Base-by-base conservation (phyloP, 2,888 invertebrate species). In the Thereva unica region DNA sequence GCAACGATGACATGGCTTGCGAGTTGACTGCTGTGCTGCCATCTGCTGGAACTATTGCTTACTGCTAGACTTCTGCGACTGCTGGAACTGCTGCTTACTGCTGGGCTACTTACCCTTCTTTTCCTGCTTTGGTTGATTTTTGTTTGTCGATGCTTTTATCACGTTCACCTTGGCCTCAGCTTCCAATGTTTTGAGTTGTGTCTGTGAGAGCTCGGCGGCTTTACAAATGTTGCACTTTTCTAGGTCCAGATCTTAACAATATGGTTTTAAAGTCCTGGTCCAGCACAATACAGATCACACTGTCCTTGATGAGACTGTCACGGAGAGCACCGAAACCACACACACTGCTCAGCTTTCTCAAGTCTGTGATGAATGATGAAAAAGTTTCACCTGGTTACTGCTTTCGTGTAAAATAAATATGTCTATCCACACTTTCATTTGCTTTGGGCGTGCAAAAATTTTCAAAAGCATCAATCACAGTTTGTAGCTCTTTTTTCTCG, bases 181-280 rank as follows among this genome's bases (percentile, higher is more conserved):
- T 54, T 54, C 37, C 9, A 54, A 10, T 54, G 54, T 38, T 38
- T 54, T 38, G 9, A 54, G 35, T 38, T 54, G 54, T 2, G 38
- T 54, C 38, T 54, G 35, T 40, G 54, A 54, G 35, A 54, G n/a
- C n/a, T 54, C 40, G n/a, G 54, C 40, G 1, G 54, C 40, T 54
- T 38, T 54, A 10, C 37, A 35, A 54, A 54, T 54, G 35, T 9
- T 38, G 38, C 37, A 38, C 40, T 54, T 54, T 38, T 54, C 54
- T 8, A 54, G 38, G 38, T 38, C 5, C 4, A 54, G 2, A 9
- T 54, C 12, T 10, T 38, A 54, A 54, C 10, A 54, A 54, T 54
- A 8, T 54, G 1, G 35, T 40, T 54, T 54, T 35, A 12, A 38
- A 10, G 4, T 54, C 37, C 12, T 38, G 35, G 12, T 54, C 54